phyloP scores from a whole-genome alignment of 2,797 vertebrate species.

The Megalops cyprinoides region DNA sequence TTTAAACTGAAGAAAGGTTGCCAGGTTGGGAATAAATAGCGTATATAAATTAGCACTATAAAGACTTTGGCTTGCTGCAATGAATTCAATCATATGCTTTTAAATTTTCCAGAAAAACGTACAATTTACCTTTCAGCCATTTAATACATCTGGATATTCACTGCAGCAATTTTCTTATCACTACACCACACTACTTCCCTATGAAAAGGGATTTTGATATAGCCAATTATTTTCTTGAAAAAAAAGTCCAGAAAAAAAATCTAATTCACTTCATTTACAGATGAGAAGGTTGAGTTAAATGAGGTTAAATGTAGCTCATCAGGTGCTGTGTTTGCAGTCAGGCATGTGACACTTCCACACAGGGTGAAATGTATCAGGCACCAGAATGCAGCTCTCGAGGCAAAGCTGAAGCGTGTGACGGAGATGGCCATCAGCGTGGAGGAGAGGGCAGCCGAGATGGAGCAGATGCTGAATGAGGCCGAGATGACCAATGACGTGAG shows the following conservation, averaged over 20 bases:
- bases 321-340: background rate
- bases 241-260: too few species aligned
- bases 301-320: background rate
- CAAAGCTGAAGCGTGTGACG: conserved; percentile 75
- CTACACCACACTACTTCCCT: too few species aligned
- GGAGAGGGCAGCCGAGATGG: conserved; percentile 83
- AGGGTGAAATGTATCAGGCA: conserved; percentile 73
- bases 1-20: background rate
- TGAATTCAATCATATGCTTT: too few species aligned
- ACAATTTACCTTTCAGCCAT: too few species aligned
- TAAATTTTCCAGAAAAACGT: too few species aligned
- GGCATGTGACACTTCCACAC: conserved; percentile 33
- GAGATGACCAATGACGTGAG: conserved; percentile 82
- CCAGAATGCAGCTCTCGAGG: conserved; percentile 70
- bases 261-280: too few species aligned
- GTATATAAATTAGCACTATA: background rate
- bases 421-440: conserved; percentile 80
- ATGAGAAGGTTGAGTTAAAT: too few species aligned
- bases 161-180: too few species aligned
- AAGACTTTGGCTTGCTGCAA: background rate
- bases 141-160: too few species aligned
- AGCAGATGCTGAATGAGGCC: conserved; percentile 82
- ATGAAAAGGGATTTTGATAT: too few species aligned
- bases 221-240: too few species aligned
- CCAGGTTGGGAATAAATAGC: background rate